These are phyloP conservation scores for Clanis bilineata DNA, from an alignment of 2,888 invertebrate species.

Conservation along the genomic window DNA sequence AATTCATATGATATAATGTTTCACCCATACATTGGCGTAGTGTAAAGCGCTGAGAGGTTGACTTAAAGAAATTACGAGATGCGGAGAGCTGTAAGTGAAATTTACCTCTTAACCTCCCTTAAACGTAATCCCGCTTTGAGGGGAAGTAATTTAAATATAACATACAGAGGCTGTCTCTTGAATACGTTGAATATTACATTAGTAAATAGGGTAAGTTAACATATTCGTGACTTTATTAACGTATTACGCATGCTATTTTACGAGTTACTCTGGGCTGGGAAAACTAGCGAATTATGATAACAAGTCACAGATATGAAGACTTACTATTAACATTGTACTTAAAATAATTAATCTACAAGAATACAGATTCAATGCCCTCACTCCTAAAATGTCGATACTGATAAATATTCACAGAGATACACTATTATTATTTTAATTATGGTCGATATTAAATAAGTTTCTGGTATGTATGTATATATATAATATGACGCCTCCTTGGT, in stretches of 20 bases:
- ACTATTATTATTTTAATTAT: no score
- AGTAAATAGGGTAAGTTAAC: conserved; percentile 46
- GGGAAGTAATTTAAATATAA: conserved; percentile 47
- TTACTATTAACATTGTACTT: no score
- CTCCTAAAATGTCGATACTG: no score
- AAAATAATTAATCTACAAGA: no score
- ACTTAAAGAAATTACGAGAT: conserved; percentile 46
- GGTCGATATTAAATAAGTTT: no score
- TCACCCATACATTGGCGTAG: background rate
- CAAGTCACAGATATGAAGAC: no score
- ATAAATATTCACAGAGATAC: no score
- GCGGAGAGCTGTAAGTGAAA: conserved; percentile 41
- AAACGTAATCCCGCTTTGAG: conserved; percentile 45
- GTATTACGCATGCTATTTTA: background rate
- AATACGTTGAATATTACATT: conserved; percentile 45
- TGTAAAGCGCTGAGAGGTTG: conserved; percentile 22
- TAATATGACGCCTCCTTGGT: no score
- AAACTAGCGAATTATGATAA: no score
- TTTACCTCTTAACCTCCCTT: conserved; percentile 42
- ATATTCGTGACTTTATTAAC: conserved; percentile 20
- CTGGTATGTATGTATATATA: no score
- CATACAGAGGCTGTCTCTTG: conserved; percentile 29
- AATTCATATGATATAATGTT: background rate
- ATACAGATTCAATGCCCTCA: no score
- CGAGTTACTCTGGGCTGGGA: background rate